A percentile compares a stretch with the other conserved stretches of the same genome.
phyloP scores from a whole-genome alignment of 2,113 vertebrate genomes.

The Rhadina sibilatrix region DNA sequence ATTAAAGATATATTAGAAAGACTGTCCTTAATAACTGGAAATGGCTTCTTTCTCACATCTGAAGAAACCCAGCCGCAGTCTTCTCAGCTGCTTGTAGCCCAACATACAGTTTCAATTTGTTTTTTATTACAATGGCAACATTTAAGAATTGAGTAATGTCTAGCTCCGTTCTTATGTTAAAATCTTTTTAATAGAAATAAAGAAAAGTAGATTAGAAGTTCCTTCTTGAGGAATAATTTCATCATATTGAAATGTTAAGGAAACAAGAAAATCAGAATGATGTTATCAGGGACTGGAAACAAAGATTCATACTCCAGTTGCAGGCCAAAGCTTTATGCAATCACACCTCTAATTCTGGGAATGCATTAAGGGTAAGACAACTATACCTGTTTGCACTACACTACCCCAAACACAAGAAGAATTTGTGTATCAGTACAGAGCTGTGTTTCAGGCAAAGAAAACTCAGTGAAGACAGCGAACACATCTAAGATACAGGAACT shows the following conservation, averaged over 20 bases:
- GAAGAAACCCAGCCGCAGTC: neutral
- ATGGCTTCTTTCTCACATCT: neutral
- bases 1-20: neutral
- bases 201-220: neutral
- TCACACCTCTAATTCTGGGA: neutral
- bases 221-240: neutral
- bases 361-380: neutral
- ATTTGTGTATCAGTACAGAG: neutral
- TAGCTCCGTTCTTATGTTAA: neutral
- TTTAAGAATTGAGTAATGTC: neutral
- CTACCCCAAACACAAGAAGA: neutral
- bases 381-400: neutral
- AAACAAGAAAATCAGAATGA: neutral
- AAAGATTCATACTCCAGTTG: neutral
- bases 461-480: neutral
- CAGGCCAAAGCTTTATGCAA: neutral
- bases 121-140: neutral
- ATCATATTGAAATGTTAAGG: neutral
- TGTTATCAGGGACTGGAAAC: neutral
- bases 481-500: neutral
- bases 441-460: neutral
- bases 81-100: neutral
- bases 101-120: neutral
- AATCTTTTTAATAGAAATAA: neutral
- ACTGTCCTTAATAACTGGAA: neutral